Percentiles rank a stretch among this genome's conserved stretches.
These are phyloP conservation scores for Halichoeres trimaculatus DNA, from an alignment of 2,113 vertebrate species.

Conservation along the genomic window DNA sequence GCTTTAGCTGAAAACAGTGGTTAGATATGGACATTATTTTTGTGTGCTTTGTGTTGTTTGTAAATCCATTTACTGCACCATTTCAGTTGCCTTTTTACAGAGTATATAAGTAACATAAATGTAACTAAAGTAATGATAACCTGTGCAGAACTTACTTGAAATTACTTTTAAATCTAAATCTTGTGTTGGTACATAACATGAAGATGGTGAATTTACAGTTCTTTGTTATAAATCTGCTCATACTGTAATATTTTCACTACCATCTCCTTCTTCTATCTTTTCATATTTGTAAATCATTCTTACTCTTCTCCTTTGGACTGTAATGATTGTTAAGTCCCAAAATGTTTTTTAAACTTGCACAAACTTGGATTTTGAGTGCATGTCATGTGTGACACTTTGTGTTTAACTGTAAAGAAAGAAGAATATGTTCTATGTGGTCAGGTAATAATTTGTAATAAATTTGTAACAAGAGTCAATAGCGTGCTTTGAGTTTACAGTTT, in stretches of 20 bases:
- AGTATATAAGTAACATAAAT: constrained; percentile 66
- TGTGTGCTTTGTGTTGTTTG: constrained; percentile 27
- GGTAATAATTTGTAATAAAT: constrained; percentile 80
- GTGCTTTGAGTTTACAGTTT: constrained; percentile 8
- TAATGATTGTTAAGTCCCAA: constrained; percentile 19
- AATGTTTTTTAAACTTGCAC: constrained; percentile 64
- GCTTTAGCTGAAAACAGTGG: constrained; percentile 33
- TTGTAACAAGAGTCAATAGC: constrained; percentile 21
- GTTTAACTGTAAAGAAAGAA: constrained; percentile 42
- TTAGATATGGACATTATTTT: constrained; percentile 37
- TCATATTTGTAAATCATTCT: constrained; percentile 40
- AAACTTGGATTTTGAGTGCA: constrained; percentile 29
- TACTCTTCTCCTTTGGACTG: constrained; percentile 23
- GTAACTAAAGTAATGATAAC: constrained; percentile 63
- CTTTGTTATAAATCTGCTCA: constrained; percentile 29
- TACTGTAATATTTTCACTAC: constrained; percentile 38
- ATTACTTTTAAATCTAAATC: constrained; percentile 50
- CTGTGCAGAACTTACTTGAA: constrained; percentile 78
- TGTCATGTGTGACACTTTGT: constrained; percentile 45
- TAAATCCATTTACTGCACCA: constrained; percentile 47
- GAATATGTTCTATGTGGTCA: constrained; percentile 64
- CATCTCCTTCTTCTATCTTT: constrained; percentile 21
- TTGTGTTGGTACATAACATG: constrained; percentile 55
- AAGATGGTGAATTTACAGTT: constrained; percentile 28
- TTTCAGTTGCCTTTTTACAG: constrained; percentile 58